Evolutionary conservation across 2,113 vertebrate species (phyloP).

Genomic region (Aythya baeri): DNA sequence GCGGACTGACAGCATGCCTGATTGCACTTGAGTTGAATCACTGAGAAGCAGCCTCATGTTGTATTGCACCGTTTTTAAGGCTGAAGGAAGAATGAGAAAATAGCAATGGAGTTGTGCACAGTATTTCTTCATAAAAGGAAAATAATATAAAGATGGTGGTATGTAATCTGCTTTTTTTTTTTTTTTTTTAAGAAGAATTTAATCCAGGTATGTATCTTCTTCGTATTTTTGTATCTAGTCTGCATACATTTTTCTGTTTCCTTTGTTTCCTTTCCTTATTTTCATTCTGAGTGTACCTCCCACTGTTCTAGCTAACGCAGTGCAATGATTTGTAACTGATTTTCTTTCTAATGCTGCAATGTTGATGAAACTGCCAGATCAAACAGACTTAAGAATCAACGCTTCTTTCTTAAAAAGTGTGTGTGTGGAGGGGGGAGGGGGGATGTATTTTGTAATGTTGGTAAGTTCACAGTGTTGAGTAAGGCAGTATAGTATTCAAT

Average conservation of each 20-base stretch:
- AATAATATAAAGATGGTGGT: slow-evolving; percentile 63
- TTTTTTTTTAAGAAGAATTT: slow-evolving; percentile 73
- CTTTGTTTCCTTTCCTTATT: slow-evolving; percentile 60
- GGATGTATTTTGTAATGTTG: background rate
- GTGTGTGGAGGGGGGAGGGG: background rate
- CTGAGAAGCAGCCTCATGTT: slow-evolving; percentile 68
- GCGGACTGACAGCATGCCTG: slow-evolving; percentile 73
- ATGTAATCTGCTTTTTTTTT: slow-evolving; percentile 61
- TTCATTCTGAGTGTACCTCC: slow-evolving; percentile 56
- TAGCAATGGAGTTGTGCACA: slow-evolving; percentile 48
- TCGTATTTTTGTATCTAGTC: background rate
- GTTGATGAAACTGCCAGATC: background rate
- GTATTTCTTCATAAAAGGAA: slow-evolving; percentile 54
- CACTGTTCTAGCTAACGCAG: slow-evolving; percentile 29
- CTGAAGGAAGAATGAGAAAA: slow-evolving; percentile 59
- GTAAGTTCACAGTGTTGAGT: slow-evolving; percentile 40
- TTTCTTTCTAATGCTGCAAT: background rate
- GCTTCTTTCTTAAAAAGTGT: slow-evolving; percentile 39
- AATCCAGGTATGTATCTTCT: slow-evolving; percentile 80
- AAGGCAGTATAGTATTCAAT: background rate
- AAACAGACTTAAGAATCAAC: slow-evolving; percentile 9
- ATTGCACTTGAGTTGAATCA: slow-evolving; percentile 71
- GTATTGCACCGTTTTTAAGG: slow-evolving; percentile 52
- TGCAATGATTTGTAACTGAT: slow-evolving; percentile 38
- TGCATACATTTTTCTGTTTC: slow-evolving; percentile 18